phyloP scores from a whole-genome alignment of 1,140 invertebrate species.

The Oedothorax gibbosus region DNA sequence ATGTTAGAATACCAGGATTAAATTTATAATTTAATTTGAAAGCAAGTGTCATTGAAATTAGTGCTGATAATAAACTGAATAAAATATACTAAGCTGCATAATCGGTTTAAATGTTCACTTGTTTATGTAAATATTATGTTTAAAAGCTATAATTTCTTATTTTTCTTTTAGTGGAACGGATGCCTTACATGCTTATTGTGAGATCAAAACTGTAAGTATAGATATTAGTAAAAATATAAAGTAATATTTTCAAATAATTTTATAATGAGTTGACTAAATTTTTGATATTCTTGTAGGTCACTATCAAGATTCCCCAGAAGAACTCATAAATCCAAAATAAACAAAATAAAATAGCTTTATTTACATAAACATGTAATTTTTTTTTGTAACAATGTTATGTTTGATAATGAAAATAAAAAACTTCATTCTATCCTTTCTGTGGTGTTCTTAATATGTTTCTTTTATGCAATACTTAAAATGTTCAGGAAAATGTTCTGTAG shows the following conservation, averaged over 20 bases:
- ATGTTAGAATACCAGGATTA: no score
- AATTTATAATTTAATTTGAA: no score
- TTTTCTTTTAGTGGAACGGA: conserved; percentile 57
- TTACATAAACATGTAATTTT: not conserved
- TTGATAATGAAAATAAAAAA: no score
- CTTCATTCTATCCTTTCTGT: no score
- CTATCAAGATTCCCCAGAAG: conserved; percentile 55
- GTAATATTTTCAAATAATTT: not conserved
- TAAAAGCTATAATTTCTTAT: not conserved
- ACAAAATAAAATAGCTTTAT: not conserved
- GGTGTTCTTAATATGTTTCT: no score
- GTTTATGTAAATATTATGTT: no score
- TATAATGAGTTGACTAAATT: not conserved
- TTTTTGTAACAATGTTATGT: not conserved
- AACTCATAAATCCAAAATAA: conserved; percentile 43
- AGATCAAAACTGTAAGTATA: conserved; percentile 61
- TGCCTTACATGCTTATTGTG: conserved; percentile 60
- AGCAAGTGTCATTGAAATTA: no score
- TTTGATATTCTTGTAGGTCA: conserved; percentile 25
- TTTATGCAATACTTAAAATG: no score
- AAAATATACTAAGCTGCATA: no score
- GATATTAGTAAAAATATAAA: not conserved
- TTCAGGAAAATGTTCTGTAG: no score
- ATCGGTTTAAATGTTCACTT: no score
- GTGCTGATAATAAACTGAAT: no score